phyloP scores from a whole-genome alignment of 2,888 invertebrate genomes.

The Rotaria magnacalcarata region DNA sequence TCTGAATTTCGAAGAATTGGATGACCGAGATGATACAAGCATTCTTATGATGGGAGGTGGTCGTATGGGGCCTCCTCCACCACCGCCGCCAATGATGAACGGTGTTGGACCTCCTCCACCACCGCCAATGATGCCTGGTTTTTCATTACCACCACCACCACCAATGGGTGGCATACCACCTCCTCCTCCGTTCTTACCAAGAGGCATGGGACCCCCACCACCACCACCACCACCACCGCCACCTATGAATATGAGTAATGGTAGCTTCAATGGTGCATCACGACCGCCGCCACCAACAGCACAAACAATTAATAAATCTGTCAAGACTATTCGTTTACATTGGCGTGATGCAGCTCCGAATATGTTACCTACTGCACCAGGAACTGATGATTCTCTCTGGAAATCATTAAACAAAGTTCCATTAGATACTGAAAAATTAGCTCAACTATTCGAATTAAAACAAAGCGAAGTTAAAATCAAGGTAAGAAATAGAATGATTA shows the following conservation, averaged over 20 bases:
- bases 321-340: constrained; percentile 62
- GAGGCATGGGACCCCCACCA: constrained; percentile 57
- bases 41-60: constrained; percentile 66
- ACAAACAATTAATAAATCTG: not conserved
- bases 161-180: constrained; percentile 49
- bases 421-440: constrained; percentile 84
- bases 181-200: constrained; percentile 60
- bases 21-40: constrained; percentile 75
- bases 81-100: constrained; percentile 54
- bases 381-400: constrained; percentile 69
- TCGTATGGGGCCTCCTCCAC: constrained; percentile 69
- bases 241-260: constrained; percentile 41
- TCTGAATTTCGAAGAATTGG: constrained; percentile 89
- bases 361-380: constrained; percentile 48
- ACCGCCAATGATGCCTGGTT: constrained; percentile 59
- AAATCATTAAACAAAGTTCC: constrained; percentile 77
- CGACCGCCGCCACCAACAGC: not conserved
- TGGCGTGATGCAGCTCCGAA: constrained; percentile 74
- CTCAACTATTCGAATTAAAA: constrained; percentile 91
- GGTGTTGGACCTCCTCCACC: constrained; percentile 50
- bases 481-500: constrained; percentile 63
- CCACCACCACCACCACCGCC: constrained; percentile 47
- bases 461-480: constrained; percentile 89
- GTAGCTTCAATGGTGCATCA: not conserved
- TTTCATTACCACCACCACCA: constrained; percentile 52